Evolutionary conservation across 1,140 invertebrate genomes (phyloP), one percentile per base, ranked within the genome.

Genomic region (Drosophila simulans): DNA sequence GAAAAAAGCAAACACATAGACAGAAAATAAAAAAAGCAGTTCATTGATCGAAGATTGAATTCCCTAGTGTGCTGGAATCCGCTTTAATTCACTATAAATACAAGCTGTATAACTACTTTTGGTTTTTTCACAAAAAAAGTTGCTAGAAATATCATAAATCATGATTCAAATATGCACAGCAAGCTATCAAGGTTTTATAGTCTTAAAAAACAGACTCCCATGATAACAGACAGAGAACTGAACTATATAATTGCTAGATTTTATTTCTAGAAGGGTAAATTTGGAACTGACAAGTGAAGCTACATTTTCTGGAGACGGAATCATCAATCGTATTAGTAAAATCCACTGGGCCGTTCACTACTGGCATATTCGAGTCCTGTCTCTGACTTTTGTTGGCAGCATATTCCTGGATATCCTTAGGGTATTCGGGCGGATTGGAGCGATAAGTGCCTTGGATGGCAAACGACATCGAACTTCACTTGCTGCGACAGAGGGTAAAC

Each of bases 401-500:
- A 66, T 34, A 35, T 39, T 31, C 13, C 12, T 10, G 31, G 31
- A 35, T 17, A 37, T 39, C 42, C 64, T 46, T 20, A 17, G 42
- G 66, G 51, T 40, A 48, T 20, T 48, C 4, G 12, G 13, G 10
- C 45, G 49, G 27, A 56, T 34, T 27, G 34, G 34, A 56, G 65
- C 64, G 66, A 70, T 52, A 70, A 69, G 66, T 46, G 64, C 35
- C 65, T 55, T 25, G 17, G 22, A 45, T 69, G 66, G 64, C 66
- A 70, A 64, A 37, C 64, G 37, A 68, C 51, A 69, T 54, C 64
- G 49, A 70, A 69, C 51, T 55, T 69, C 48, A 56, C 66, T 55
- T 56, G 66, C 58, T 65, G 34, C 60, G 40, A 13, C 63, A 39
- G 64, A 56, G 42, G 53, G 63, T 66, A 82, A 85, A 49, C 65